A percentile compares a stretch with the other conserved stretches of the same genome.
phyloP scores from a whole-genome alignment of 2,113 vertebrate genomes.

The Hemicordylus capensis region DNA sequence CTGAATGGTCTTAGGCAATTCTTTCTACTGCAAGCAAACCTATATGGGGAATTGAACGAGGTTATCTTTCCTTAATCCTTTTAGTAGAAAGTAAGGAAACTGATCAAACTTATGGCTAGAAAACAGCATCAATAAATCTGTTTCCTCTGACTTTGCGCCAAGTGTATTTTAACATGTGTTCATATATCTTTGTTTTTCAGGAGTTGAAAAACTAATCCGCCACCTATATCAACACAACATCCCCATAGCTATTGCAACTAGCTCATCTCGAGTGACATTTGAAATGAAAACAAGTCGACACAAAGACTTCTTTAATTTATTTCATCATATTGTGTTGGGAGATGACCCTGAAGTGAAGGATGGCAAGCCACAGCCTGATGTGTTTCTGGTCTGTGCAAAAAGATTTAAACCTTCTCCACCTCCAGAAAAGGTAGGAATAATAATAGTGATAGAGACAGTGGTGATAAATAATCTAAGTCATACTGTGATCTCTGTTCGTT shows the following conservation, averaged over 20 bases:
- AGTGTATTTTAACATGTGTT: not conserved
- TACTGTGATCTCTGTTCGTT: not conserved
- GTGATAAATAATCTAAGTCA: not conserved
- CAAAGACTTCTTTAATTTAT: slow-evolving; percentile 82
- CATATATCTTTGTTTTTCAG: slow-evolving; percentile 65
- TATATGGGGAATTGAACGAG: too few relatives aligned
- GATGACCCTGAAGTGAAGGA: slow-evolving; percentile 86
- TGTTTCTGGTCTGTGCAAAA: slow-evolving; percentile 86
- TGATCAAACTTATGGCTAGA: too few relatives aligned
- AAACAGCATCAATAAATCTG: not conserved
- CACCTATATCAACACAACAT: slow-evolving; percentile 82
- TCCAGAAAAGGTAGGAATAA: slow-evolving; percentile 77
- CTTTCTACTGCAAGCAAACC: too few relatives aligned
- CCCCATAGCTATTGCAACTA: slow-evolving; percentile 88
- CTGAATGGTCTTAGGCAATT: too few relatives aligned
- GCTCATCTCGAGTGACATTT: slow-evolving; percentile 80
- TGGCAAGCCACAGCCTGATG: slow-evolving; percentile 87
- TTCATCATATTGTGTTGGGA: slow-evolving; percentile 87
- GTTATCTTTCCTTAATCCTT: too few relatives aligned
- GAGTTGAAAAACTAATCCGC: slow-evolving; percentile 82
- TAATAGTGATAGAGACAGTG: slow-evolving; percentile 1
- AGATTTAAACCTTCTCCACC: slow-evolving; percentile 82
- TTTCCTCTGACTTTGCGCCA: not conserved
- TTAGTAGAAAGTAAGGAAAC: too few relatives aligned
- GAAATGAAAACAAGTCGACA: slow-evolving; percentile 83